Base-by-base conservation (phyloP, 2,888 invertebrate genomes). In the Pollenia labialis region DNA sequence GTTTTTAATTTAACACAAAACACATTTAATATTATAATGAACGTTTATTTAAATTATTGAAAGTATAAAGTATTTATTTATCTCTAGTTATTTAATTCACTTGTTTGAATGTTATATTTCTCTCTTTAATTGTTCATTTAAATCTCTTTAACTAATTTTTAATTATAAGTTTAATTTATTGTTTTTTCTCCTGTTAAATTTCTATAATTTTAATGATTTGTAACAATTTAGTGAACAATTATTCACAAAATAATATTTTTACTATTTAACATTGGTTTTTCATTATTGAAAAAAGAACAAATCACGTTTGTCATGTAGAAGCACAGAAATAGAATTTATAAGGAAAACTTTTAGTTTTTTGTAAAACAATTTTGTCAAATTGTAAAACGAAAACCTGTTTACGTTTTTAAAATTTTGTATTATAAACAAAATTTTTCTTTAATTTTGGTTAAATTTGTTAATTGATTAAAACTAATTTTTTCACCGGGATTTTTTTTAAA, bases 31-130 rank as follows among this genome's bases (percentile, higher is more conserved):
- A 64, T 62, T 85, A 6, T 32, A 32, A 81, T 66, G 75, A 77
- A 66, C 76, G 48, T 66, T 84, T 85, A 71, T 84, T 81, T 64
- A 72, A 71, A 69, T 72, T 80, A 87, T 80, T 80, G 9, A 64
- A 75, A 85, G 79, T 44, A 76, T 71, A 88, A 88, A 87, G 82
- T 88, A 88, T 86, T 88, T 89, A 81, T 81, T 87, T 84, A 81
- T 84, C 82, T 69, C n/a, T 82, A 82, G 76, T 69, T 87, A 79
- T 84, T 80, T 81, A 81, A 62, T 64, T 56, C 50, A 79, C 75
- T 62, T 79, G 60, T 76, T 85, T 66, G 68, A 75, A 84, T 85
- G 80, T 85, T 85, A 60, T 76, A 60, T 56, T n/a, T 56, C 60
- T 72, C 64, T 76, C 60, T 62, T 44, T 18, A 48, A 42, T 81